Base-by-base conservation (phyloP, 2,797 vertebrate species). In the Mareca penelope region DNA sequence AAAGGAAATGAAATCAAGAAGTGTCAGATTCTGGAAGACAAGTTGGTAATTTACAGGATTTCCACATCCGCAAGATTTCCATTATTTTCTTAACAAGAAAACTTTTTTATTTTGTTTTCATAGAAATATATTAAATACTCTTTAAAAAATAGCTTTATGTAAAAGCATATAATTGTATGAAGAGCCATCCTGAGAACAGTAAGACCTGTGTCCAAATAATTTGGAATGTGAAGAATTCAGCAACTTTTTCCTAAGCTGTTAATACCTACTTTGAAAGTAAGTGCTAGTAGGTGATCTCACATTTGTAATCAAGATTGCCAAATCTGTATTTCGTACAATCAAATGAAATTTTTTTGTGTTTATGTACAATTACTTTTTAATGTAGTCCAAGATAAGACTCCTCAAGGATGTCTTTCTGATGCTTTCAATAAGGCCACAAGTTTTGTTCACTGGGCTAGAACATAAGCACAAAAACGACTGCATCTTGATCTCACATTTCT, bases 401-500 rank as follows among this genome's bases (percentile, higher is more conserved):
- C 29, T 53, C 33, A 15, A 0, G 3, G 29, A n/a, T 4, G 1
- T 64, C 33, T 50, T 53, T 53, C 35, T 33, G n/a, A 14, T 42
- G 2, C 18, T 61, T 79, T 42, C n/a, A 57, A 5, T 39, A 16
- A 57, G 24, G n/a, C 14, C 40, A 10, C 0, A 4, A 24, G 23
- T 33, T 42, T n/a, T 46, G 10, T 42, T 35, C 8, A 2, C 5
- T 6, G 10, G 6, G 22, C 31, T 23, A 3, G 46, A 55, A 39
- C 9, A 6, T 0, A 2, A 40, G 16, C 31, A 8, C 8, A 7
- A 6, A 15, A 22, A 33, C 2, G 10, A 37, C 61, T 19, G 15
- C 28, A 4, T 55, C 23, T 29, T 2, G 1, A 10, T 18, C 10
- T 1, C n/a, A 46, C 1, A 0, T 57, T 23, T 15, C 9, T 24